Conservation (phyloP, 2,888 invertebrate genomes). For the Boloria euphrosyne region DNA sequence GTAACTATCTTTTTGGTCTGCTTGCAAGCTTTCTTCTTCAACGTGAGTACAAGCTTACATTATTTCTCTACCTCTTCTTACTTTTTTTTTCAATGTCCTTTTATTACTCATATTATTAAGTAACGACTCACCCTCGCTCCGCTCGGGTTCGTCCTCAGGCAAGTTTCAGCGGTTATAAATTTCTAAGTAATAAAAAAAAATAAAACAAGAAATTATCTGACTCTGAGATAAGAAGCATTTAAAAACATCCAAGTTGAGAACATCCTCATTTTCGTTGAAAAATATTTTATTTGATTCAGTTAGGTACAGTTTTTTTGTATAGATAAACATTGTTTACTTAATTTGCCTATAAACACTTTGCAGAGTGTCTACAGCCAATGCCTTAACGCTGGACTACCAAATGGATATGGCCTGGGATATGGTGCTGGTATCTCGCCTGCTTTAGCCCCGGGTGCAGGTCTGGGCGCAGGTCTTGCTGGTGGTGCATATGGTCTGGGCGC, state of each 20-base stretch:
- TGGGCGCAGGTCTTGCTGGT: background rate
- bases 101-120: too few relatives aligned
- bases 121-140: too few relatives aligned
- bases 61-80: background rate
- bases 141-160: too few relatives aligned
- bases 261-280: too few relatives aligned
- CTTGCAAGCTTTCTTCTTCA: conserved; percentile 44
- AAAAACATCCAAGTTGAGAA: too few relatives aligned
- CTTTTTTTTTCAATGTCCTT: background rate
- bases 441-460: conserved; percentile 26
- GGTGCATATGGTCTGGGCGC: conserved; percentile 4
- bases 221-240: too few relatives aligned
- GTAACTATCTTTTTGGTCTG: conserved; percentile 36
- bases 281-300: too few relatives aligned
- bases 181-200: too few relatives aligned
- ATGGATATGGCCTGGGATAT: conserved; percentile 7
- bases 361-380: conserved; percentile 28
- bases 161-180: too few relatives aligned
- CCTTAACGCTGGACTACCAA: conserved; percentile 12
- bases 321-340: too few relatives aligned
- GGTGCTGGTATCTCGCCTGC: conserved; percentile 3
- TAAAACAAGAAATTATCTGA: too few relatives aligned
- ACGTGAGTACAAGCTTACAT: conserved; percentile 43
- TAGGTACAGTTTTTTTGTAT: too few relatives aligned
- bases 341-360: background rate